Conservation (phyloP, 2,113 vertebrate species). For the Callocephalon fimbriatum region DNA sequence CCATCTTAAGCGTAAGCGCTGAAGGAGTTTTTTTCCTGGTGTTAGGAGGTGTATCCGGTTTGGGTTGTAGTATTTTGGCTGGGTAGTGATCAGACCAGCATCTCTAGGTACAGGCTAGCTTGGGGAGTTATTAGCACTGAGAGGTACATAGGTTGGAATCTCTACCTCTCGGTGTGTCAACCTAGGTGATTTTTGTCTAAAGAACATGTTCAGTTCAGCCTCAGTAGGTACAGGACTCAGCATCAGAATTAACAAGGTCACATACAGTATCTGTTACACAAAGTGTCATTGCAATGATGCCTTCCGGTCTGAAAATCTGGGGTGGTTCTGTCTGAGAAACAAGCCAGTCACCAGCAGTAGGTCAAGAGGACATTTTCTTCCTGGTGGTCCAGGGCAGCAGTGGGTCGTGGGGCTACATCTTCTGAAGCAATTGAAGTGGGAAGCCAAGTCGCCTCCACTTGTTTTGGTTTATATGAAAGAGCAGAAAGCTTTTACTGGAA, state of each 20-base stretch:
- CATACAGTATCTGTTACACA: not conserved
- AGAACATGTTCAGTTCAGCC: not conserved
- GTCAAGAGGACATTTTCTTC: not conserved
- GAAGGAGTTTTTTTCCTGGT: not conserved
- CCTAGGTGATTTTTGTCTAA: not conserved
- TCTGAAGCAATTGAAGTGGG: not conserved
- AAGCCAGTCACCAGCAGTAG: not conserved
- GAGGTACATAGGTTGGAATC: not conserved
- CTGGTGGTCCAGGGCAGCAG: not conserved
- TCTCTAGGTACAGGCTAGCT: not conserved
- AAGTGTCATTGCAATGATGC: not conserved
- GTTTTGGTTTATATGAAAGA: not conserved
- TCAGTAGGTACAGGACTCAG: not conserved
- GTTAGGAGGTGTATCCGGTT: not conserved
- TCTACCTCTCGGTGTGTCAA: not conserved
- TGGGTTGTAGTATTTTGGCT: not conserved
- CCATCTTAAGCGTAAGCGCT: not conserved
- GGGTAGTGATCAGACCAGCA: not conserved
- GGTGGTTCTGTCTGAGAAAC: not conserved
- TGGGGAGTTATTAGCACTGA: not conserved
- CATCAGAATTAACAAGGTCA: not conserved
- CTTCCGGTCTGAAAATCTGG: not conserved
- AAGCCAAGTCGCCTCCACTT: fast-evolving
- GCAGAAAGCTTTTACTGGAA: not conserved
- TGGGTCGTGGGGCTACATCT: not conserved